phyloP scores from a whole-genome alignment of 2,888 invertebrate genomes.

The Palloptera scutellata region DNA sequence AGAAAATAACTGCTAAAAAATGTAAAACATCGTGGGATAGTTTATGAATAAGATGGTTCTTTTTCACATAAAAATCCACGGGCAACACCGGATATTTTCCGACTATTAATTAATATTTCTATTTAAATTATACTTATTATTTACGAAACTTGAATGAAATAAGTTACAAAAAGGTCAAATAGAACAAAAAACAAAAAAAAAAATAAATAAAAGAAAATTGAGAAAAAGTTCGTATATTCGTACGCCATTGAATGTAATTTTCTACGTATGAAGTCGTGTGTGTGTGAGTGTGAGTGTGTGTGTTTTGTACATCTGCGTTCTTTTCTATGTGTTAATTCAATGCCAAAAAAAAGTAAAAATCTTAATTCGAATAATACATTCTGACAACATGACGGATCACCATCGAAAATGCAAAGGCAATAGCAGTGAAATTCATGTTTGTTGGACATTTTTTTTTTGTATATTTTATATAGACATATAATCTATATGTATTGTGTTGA shows the following conservation, averaged over 20 bases:
- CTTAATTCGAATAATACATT: conserved; percentile 66
- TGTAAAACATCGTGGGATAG: no score
- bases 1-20: no score
- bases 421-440: conserved; percentile 36
- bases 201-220: no score
- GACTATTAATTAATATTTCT: neutral
- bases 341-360: conserved; percentile 59
- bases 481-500: neutral
- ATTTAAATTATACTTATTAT: neutral
- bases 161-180: neutral
- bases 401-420: conserved; percentile 56
- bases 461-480: no score
- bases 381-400: conserved; percentile 66
- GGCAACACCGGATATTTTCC: no score
- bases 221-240: neutral
- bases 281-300: conserved; percentile 5
- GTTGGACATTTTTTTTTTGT: conserved; percentile 32
- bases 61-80: no score
- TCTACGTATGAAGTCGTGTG: conserved; percentile 2
- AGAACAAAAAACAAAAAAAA: neutral
- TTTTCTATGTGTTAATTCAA: conserved; percentile 41
- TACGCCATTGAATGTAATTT: neutral
- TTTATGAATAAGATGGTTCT: no score
- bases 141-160: neutral
- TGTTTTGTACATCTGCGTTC: conserved; percentile 20